Conservation (phyloP, 2,113 vertebrate genomes). For the Mixornis gularis region DNA sequence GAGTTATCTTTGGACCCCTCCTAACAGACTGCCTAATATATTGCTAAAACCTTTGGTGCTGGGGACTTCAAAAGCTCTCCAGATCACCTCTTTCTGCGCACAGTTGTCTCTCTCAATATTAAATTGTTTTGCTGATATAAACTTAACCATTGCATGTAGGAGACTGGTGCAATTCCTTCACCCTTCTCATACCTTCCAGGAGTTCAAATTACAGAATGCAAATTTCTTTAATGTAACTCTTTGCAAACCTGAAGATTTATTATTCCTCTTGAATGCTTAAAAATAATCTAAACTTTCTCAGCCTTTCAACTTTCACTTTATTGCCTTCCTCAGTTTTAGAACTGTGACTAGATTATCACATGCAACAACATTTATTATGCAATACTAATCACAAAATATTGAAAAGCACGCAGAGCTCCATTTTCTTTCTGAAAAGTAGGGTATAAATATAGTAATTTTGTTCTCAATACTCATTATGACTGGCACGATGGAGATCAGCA, state of each 20-base stretch:
- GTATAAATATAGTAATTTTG: conserved; percentile 32
- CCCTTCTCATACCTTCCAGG: not conserved
- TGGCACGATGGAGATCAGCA: not conserved
- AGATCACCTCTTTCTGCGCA: not conserved
- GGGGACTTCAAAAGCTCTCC: not conserved
- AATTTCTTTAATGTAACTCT: not conserved
- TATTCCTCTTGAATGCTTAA: not conserved
- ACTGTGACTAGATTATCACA: not conserved
- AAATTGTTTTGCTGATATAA: not conserved
- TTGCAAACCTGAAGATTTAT: not conserved
- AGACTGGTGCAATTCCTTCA: not conserved
- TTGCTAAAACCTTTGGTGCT: not conserved
- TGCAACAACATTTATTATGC: not conserved
- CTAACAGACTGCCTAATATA: not conserved
- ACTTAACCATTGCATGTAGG: not conserved
- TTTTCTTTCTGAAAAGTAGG: not conserved
- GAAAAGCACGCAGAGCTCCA: not conserved
- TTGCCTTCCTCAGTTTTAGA: not conserved
- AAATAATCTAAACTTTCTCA: not conserved
- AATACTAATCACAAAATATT: not conserved
- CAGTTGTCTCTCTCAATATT: not conserved
- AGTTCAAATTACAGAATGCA: not conserved
- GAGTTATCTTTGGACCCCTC: not conserved
- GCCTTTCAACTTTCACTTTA: not conserved
- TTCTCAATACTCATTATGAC: not conserved